These are phyloP conservation scores for Oncorhynchus kisutch DNA, from an alignment of 2,113 vertebrate species.

Conservation along the genomic window DNA sequence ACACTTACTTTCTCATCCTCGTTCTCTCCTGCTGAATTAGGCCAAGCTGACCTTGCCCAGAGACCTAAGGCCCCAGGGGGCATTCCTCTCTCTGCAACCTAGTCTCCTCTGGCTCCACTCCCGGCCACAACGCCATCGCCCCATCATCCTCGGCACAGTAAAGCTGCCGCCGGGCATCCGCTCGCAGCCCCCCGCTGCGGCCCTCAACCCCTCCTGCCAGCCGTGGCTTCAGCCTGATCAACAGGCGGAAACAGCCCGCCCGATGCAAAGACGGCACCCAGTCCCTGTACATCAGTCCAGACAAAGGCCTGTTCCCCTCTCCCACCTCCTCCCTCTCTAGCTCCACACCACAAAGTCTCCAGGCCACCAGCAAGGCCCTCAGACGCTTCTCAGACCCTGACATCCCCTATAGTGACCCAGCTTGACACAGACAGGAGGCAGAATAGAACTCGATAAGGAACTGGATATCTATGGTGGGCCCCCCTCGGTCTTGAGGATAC, in stretches of 20 bases:
- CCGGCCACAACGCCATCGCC: slow-evolving; percentile 76
- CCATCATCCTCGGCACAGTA: slow-evolving; percentile 83
- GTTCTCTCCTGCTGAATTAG: slow-evolving; percentile 39
- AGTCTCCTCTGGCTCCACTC: slow-evolving; percentile 63
- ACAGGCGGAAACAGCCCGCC: slow-evolving; percentile 73
- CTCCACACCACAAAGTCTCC: not conserved
- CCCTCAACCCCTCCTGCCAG: not conserved
- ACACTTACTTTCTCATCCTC: slow-evolving; percentile 5
- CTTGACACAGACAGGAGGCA: slow-evolving; percentile 32
- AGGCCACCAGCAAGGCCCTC: slow-evolving; percentile 56
- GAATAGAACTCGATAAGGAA: not conserved
- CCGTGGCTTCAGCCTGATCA: slow-evolving; percentile 36
- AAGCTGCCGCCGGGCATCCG: slow-evolving; percentile 78
- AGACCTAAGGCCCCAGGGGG: slow-evolving; percentile 22
- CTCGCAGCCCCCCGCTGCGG: slow-evolving; percentile 7
- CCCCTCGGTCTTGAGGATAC: not conserved
- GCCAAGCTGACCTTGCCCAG: slow-evolving; percentile 43
- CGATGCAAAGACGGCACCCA: slow-evolving; percentile 83
- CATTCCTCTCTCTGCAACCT: slow-evolving; percentile 54
- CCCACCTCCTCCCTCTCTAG: slow-evolving; percentile 33
- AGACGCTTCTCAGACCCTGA: slow-evolving; percentile 89
- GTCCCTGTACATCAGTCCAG: slow-evolving; percentile 77
- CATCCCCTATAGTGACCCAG: slow-evolving; percentile 55
- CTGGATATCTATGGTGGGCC: not conserved
- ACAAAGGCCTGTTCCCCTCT: slow-evolving; percentile 53